Base-by-base conservation (phyloP, 2,888 invertebrate species). In the Oligia latruncula region DNA sequence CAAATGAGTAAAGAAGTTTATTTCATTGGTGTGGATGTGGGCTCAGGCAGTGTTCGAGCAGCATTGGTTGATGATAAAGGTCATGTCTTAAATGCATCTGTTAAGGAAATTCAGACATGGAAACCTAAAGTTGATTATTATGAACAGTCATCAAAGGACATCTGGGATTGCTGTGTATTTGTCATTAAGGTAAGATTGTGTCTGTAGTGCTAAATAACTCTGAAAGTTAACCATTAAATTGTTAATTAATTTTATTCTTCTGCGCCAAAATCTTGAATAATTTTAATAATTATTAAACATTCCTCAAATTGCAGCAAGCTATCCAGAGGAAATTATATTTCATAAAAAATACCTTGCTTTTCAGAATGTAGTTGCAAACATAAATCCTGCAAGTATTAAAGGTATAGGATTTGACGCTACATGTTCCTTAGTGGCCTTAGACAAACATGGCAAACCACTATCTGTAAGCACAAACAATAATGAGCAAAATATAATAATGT, bases 351-450 rank as follows among this genome's bases (percentile, higher is more conserved):
- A n/a, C 3, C 8, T 64, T 60, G 0, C 73, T 74, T 93, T 94
- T 78, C 92, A 98, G 98, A 96, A 97, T 91, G 97, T 98, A 20
- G 94, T 96, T n/a, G 90, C 93, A 71, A 96, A 96, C 77, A 93
- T 97, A 84, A 94, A 97, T 87, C 97, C 97, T 75, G 93, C 95
- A 80, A 95, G 92, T 88, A 97, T 99, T n/a, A 98, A 97, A 95
- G 99, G 99, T 29, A 98, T 99, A 89, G 99, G 99, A 8, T 99
- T 99, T 96, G 99, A 99, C 97, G 99, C 99, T 29, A 99, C 99
- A 20, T 99, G 99, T 93, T 99, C 99, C 0, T 95, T 99, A 81
- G 99, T 99, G 0, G 98, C 98, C 11, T 92, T 99, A 64, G 98
- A 98, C 91, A 95, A 97, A 88, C 95, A 98, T 81, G 98, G 97